These are phyloP conservation scores for Pao palembangensis DNA, from an alignment of 2,113 vertebrate species.

Conservation along the genomic window DNA sequence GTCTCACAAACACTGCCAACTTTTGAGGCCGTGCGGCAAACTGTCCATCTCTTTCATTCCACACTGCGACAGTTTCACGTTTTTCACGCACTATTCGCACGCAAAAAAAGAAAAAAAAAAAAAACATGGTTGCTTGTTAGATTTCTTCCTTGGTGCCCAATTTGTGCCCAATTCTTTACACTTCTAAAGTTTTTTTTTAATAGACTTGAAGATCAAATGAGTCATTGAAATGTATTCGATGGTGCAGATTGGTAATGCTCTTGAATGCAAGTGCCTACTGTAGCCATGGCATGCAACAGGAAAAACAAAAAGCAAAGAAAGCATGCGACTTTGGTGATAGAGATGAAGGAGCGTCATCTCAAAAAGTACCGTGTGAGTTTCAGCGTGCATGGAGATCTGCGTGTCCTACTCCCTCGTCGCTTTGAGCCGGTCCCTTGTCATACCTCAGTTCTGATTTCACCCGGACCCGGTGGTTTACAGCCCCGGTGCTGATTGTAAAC, in stretches of 20 bases:
- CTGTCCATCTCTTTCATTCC: conserved; percentile 26
- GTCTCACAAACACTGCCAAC: conserved; percentile 51
- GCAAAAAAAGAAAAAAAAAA: neutral
- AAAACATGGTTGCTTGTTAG: conserved; percentile 13
- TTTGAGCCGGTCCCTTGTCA: no score
- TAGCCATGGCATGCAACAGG: conserved; percentile 37
- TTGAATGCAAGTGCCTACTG: conserved; percentile 35
- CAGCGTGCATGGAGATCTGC: conserved; percentile 24
- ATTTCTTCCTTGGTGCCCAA: conserved; percentile 14
- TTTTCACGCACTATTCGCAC: conserved; percentile 22
- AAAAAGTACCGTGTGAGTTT: conserved; percentile 17
- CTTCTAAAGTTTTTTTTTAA: conserved; percentile 31
- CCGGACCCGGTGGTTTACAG: conserved; percentile 22
- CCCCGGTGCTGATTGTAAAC: conserved; percentile 48
- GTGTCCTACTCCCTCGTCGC: no score
- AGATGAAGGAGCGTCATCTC: conserved; percentile 34
- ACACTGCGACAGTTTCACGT: conserved; percentile 36
- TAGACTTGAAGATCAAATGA: conserved; percentile 55
- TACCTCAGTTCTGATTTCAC: conserved; percentile 59
- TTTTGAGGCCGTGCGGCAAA: conserved; percentile 39
- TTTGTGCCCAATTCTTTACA: conserved; percentile 42
- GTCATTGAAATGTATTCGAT: conserved; percentile 54
- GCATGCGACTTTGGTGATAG: conserved; percentile 33
- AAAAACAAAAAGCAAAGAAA: neutral
- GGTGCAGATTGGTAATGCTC: conserved; percentile 45